Evolutionary conservation across 1,140 invertebrate genomes (phyloP).

Genomic region (Ceratina japonica): DNA sequence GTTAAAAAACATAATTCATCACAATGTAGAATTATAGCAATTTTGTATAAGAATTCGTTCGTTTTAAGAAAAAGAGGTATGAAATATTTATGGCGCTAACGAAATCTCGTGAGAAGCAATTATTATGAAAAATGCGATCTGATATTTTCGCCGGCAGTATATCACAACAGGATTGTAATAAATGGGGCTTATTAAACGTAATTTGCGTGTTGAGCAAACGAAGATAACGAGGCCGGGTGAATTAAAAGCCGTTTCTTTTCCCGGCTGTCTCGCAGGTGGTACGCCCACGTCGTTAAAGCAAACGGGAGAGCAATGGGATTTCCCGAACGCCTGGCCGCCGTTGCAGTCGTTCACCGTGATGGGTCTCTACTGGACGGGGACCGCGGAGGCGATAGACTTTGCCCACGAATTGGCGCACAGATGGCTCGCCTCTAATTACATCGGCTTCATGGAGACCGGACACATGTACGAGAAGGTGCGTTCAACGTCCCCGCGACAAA

Average conservation of each 20-base stretch:
- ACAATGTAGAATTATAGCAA: too few relatives aligned
- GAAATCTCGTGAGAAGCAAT: too few relatives aligned
- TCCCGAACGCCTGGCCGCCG: conserved; percentile 93
- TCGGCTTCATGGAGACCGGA: conserved; percentile 78
- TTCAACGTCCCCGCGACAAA: conserved; percentile 3
- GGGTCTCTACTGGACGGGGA: conserved; percentile 80
- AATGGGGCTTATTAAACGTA: too few relatives aligned
- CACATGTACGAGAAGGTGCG: conserved; percentile 93
- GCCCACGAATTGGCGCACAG: conserved; percentile 80
- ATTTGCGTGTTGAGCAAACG: too few relatives aligned
- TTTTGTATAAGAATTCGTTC: too few relatives aligned
- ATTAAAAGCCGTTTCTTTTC: conserved; percentile 6
- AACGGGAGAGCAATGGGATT: conserved; percentile 93
- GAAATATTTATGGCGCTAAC: too few relatives aligned
- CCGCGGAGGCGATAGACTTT: conserved; percentile 75
- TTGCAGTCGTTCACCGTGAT: conserved; percentile 84
- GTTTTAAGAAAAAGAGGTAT: too few relatives aligned
- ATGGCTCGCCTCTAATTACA: conserved; percentile 82
- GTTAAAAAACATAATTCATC: too few relatives aligned
- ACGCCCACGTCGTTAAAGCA: conserved; percentile 85
- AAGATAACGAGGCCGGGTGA: too few relatives aligned
- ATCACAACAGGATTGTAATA: too few relatives aligned
- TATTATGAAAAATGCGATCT: too few relatives aligned
- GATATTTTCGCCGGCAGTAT: too few relatives aligned
- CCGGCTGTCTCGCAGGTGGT: conserved; percentile 81